phyloP scores from a whole-genome alignment of 2,888 invertebrate species.

The Yponomeuta evonymella region DNA sequence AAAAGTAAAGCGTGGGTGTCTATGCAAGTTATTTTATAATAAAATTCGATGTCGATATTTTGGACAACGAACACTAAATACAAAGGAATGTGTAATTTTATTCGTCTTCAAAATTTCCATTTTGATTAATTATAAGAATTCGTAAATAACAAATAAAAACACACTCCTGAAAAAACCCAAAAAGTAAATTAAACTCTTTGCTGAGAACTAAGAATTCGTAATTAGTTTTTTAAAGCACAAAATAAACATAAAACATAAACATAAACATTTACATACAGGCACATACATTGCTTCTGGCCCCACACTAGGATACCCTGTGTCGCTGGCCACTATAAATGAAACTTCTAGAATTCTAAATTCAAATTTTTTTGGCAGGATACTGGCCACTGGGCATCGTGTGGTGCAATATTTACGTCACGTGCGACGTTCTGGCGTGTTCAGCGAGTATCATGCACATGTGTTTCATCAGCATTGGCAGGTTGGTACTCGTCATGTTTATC shows the following conservation, averaged over 20 bases:
- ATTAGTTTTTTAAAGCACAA: not conserved
- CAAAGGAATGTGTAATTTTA: too few species aligned
- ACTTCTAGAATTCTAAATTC: not conserved
- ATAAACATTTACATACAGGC: too few species aligned
- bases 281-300: too few species aligned
- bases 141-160: not conserved
- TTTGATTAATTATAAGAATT: not conserved
- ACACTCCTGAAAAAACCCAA: not conserved
- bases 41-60: not conserved
- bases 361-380: conserved; percentile 79
- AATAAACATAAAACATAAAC: too few species aligned
- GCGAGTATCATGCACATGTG: conserved; percentile 98
- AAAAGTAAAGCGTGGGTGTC: not conserved
- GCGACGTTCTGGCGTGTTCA: conserved; percentile 96
- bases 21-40: not conserved
- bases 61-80: not conserved
- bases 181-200: not conserved
- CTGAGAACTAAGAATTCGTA: not conserved
- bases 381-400: conserved; percentile 95
- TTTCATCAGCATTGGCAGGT: conserved; percentile 91
- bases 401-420: conserved; percentile 97
- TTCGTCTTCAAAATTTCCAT: too few species aligned
- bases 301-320: too few species aligned
- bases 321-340: too few species aligned
- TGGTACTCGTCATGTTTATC: conserved; percentile 30